phyloP scores from a whole-genome alignment of 2,888 invertebrate genomes.

The Cerastis rubricosa region DNA sequence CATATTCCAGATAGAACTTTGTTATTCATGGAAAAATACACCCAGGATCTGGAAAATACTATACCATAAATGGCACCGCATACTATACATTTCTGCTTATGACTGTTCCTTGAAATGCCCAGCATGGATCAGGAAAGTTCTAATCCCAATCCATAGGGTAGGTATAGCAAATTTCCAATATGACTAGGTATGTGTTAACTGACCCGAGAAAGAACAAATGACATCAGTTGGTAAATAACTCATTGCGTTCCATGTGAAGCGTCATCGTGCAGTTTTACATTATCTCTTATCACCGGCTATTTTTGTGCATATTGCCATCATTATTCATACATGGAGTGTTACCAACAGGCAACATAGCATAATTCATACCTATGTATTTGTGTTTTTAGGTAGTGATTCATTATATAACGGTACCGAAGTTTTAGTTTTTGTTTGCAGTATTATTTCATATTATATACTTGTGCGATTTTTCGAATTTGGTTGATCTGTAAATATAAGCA shows the following conservation, averaged over 20 bases:
- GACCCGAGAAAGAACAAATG: conserved; percentile 1
- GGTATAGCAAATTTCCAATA: background rate
- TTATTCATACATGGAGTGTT: conserved; percentile 11
- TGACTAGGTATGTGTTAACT: background rate
- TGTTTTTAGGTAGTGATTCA: conserved; percentile 4
- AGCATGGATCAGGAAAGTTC: background rate
- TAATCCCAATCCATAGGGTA: too few species aligned
- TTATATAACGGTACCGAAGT: background rate
- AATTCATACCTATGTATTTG: background rate
- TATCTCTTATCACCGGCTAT: conserved; percentile 35
- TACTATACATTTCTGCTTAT: background rate
- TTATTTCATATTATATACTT: background rate
- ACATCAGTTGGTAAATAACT: conserved; percentile 2
- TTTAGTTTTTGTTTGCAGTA: background rate
- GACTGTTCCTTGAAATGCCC: background rate
- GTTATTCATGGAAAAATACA: conserved; percentile 1
- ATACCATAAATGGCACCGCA: background rate
- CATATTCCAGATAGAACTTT: background rate
- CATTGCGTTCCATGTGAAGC: conserved; percentile 18
- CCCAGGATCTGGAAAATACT: background rate
- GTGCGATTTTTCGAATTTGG: background rate
- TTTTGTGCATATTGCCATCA: conserved; percentile 17
- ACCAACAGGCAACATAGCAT: background rate
- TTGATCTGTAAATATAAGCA: background rate
- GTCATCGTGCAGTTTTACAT: conserved; percentile 29